These are phyloP conservation scores for Eupithecia pulchellata DNA, from an alignment of 2,888 invertebrate species.

Conservation along the genomic window DNA sequence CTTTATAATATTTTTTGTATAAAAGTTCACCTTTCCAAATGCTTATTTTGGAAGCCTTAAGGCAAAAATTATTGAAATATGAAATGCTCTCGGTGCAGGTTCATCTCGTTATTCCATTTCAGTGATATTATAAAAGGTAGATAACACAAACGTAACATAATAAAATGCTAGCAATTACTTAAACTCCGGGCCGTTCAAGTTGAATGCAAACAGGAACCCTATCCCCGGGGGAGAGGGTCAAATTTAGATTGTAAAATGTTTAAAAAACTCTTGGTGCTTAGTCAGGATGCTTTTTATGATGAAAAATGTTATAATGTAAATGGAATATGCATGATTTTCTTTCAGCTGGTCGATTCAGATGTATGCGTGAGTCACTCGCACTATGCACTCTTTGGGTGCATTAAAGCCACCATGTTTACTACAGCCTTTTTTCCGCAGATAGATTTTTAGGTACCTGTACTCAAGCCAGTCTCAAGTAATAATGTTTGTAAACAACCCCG, in stretches of 20 bases:
- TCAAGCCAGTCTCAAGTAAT: too few relatives aligned
- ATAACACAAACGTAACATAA: constrained; percentile 41
- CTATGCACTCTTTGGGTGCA: too few relatives aligned
- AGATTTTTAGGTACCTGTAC: too few relatives aligned
- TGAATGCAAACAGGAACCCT: constrained; percentile 63
- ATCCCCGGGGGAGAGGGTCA: constrained; percentile 56
- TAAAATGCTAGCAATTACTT: constrained; percentile 78
- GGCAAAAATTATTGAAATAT: too few relatives aligned
- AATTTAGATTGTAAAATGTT: constrained; percentile 61
- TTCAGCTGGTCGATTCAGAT: background rate
- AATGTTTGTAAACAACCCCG: too few relatives aligned
- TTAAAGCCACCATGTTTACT: too few relatives aligned
- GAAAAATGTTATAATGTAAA: background rate
- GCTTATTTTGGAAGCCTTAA: too few relatives aligned
- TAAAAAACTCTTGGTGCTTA: constrained; percentile 33
- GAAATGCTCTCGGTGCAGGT: too few relatives aligned
- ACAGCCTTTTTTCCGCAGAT: too few relatives aligned
- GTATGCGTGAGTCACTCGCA: background rate
- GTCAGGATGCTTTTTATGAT: constrained; percentile 2
- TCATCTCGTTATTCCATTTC: background rate
- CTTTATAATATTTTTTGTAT: too few relatives aligned
- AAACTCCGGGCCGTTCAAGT: constrained; percentile 64
- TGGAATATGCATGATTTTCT: background rate
- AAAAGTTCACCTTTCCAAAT: too few relatives aligned
- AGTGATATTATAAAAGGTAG: background rate